Base-by-base conservation (phyloP, 2,888 invertebrate genomes). In the Lydus trimaculatus region DNA sequence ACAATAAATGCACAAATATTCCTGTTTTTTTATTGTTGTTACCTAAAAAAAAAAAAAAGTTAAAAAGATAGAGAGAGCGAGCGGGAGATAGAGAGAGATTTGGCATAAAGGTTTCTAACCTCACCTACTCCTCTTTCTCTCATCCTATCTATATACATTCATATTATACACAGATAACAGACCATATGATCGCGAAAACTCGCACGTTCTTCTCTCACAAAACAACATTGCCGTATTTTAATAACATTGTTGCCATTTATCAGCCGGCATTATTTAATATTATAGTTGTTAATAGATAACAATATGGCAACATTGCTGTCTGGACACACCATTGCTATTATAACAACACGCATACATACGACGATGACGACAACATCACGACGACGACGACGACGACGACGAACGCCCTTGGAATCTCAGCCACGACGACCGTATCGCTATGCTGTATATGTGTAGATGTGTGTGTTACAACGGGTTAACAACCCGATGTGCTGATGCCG, bases 401-500 rank as follows among this genome's bases (percentile, higher is more conserved):
- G 73, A 74, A 75, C 75, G 76, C 76, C 76, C 76, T 75, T 76
- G 76, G 73, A 75, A 74, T 71, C 71, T 71, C 71, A 71, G 71
- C 65, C 71, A 65, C 28, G 28, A 28, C 43, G 43, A 17, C 43
- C 33, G 33, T 33, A 7, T 36, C 1, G n/a, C n/a, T n/a, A n/a
- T n/a, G n/a, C n/a, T n/a, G n/a, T n/a, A n/a, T n/a, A n/a, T n/a
- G n/a, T n/a, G n/a, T n/a, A n/a, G n/a, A n/a, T n/a, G n/a, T n/a
- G n/a, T n/a, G n/a, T n/a, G n/a, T n/a, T 48, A 20, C 60, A 63
- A 65, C 67, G 65, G 71, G 67, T 71, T 67, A 71, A 71, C 71
- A 71, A 71, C 71, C 71, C 69, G 65, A 65, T 64, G 63, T 63
- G 36, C 63, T 60, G 69, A 65, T 69, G 69, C 69, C 69, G 69